Conservation (phyloP, 2,888 invertebrate genomes). For the Plebejus argus region DNA sequence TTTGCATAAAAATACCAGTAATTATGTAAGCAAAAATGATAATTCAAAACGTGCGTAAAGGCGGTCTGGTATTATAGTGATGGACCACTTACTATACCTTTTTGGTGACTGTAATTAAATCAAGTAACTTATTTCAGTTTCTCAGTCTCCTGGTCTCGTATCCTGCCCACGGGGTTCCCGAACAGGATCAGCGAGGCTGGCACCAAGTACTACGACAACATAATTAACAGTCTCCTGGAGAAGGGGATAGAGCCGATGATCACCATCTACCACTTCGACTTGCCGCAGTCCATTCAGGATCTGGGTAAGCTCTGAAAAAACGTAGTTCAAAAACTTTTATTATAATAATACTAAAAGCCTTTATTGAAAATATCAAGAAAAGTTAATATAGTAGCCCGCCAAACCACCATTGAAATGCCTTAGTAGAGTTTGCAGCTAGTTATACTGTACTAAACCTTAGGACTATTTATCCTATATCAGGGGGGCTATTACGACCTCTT, state of each 20-base stretch:
- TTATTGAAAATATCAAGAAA: too few relatives aligned
- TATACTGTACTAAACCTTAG: too few relatives aligned
- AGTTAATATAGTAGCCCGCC: too few relatives aligned
- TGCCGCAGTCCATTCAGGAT: conserved; percentile 66
- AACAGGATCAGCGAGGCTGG: conserved; percentile 83
- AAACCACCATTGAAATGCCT: background rate
- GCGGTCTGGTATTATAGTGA: background rate
- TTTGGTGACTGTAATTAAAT: background rate
- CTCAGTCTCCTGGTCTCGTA: conserved; percentile 84
- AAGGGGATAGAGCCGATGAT: conserved; percentile 82
- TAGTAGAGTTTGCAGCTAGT: too few relatives aligned
- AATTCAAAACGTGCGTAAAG: too few relatives aligned
- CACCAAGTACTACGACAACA: conserved; percentile 85
- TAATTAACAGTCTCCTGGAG: conserved; percentile 83
- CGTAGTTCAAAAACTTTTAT: background rate
- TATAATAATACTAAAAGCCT: too few relatives aligned
- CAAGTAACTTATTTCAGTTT: conserved; percentile 60
- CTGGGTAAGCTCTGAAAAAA: conserved; percentile 43
- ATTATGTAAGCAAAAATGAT: too few relatives aligned
- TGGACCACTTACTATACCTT: too few relatives aligned
- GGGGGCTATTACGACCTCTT: too few relatives aligned
- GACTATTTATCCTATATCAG: too few relatives aligned
- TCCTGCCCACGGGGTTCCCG: conserved; percentile 82
- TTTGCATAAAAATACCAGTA: too few relatives aligned
- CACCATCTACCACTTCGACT: conserved; percentile 82